phyloP scores from a whole-genome alignment of 2,113 vertebrate genomes.

The Hylia prasina region DNA sequence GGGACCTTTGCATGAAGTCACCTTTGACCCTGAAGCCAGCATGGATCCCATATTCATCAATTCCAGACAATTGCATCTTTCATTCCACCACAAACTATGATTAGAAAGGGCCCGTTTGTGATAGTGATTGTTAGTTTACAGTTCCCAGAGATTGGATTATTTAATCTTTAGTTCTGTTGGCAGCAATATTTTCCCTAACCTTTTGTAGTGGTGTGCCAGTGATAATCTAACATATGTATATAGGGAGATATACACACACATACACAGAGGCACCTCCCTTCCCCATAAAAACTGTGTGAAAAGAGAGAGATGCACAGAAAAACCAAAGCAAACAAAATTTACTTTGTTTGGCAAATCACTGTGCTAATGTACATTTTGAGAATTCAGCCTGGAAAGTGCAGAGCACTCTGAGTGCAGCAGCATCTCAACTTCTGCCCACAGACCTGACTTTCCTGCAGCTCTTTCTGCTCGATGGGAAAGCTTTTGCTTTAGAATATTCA shows the following conservation, averaged over 20 bases:
- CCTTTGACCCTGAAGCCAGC: conserved; percentile 83
- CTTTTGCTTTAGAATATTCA: conserved; percentile 22
- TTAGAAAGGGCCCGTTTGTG: conserved; percentile 72
- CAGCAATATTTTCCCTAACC: conserved; percentile 69
- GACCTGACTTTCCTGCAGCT: not conserved
- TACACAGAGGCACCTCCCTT: not conserved
- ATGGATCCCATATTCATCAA: conserved; percentile 88
- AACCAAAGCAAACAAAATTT: not conserved
- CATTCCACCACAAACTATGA: conserved; percentile 83
- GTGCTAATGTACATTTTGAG: not conserved
- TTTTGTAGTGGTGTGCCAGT: conserved; percentile 41
- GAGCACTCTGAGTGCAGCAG: not conserved
- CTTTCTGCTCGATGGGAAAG: not conserved
- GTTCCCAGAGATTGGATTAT: conserved; percentile 70
- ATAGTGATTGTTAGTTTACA: conserved; percentile 67
- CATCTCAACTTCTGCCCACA: not conserved
- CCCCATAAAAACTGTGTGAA: not conserved
- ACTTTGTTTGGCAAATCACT: not conserved
- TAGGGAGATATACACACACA: not conserved
- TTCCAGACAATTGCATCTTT: conserved; percentile 92
- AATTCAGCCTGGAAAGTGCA: not conserved
- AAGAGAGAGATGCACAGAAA: not conserved
- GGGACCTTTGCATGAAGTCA: conserved; percentile 79
- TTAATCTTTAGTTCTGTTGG: conserved; percentile 66
- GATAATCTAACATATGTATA: conserved; percentile 58